Percentiles rank a stretch among this genome's conserved stretches.
phyloP scores from a whole-genome alignment of 1,140 invertebrate species.

The Polyergus mexicanus region DNA sequence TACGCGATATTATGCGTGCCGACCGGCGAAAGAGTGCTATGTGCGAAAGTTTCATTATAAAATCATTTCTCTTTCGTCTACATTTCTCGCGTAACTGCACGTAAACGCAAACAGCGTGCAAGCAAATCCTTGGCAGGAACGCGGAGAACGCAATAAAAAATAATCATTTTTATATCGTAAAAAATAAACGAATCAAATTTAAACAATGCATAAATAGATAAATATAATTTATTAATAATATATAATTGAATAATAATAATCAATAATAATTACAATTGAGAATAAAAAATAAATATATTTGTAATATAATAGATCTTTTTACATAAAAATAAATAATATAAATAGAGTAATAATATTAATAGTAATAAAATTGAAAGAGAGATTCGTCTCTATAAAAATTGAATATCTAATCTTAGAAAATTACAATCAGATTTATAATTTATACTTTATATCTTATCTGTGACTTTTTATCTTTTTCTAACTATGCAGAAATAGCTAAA shows the following conservation, averaged over 20 bases:
- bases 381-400: slow-evolving; percentile 17
- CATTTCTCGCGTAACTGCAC: slow-evolving; percentile 45
- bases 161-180: neutral
- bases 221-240: neutral
- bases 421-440: slow-evolving; percentile 25
- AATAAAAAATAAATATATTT: slow-evolving; percentile 41
- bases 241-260: slow-evolving; percentile 17
- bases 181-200: slow-evolving; percentile 9
- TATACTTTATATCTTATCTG: neutral
- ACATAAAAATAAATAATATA: slow-evolving; percentile 32
- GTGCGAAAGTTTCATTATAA: slow-evolving; percentile 35
- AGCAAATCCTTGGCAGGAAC: slow-evolving; percentile 16
- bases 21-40: slow-evolving; percentile 18
- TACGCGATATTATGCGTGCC: slow-evolving; percentile 34
- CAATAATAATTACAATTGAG: slow-evolving; percentile 14
- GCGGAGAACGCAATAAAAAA: neutral
- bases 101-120: slow-evolving; percentile 12
- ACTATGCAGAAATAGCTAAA: neutral
- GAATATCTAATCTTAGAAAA: slow-evolving; percentile 26
- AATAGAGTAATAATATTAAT: slow-evolving; percentile 11
- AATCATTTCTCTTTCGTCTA: slow-evolving; percentile 48
- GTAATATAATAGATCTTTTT: slow-evolving; percentile 4
- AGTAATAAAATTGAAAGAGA: slow-evolving; percentile 16
- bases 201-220: neutral
- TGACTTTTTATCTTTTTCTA: neutral